Percentiles rank a stretch among this genome's conserved stretches.
Conservation (phyloP, 1,140 invertebrate species). For the Chymomyza costata region DNA sequence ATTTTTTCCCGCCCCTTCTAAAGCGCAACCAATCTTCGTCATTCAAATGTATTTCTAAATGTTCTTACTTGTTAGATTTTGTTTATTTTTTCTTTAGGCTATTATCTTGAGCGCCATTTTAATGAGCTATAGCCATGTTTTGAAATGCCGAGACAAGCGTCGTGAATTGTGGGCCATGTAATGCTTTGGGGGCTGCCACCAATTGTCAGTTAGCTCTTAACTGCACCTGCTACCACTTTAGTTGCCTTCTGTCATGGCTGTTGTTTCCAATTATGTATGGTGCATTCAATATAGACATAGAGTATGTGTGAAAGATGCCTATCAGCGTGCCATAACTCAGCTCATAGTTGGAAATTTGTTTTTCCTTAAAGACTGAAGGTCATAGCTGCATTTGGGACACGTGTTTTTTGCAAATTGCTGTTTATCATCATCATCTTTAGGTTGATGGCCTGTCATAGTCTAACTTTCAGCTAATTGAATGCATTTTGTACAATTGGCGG, state of each 20-base stretch:
- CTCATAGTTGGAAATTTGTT: constrained; percentile 9
- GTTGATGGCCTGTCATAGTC: no score
- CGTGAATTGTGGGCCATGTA: no score
- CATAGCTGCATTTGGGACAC: no score
- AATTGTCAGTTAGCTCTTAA: constrained; percentile 35
- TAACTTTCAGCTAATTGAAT: constrained; percentile 63
- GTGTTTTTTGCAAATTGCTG: no score
- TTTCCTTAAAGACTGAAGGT: constrained; percentile 11
- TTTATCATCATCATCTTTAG: no score
- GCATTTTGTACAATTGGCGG: constrained; percentile 31
- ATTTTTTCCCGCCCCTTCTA: no score
- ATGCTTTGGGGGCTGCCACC: constrained; percentile 33
- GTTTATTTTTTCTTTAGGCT: constrained; percentile 21
- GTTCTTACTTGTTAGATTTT: constrained; percentile 29
- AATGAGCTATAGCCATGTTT: no score
- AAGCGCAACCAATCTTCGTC: no score
- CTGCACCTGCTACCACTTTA: constrained; percentile 8
- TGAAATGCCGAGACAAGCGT: no score
- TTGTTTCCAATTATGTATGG: constrained; percentile 18
- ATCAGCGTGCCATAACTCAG: constrained; percentile 34
- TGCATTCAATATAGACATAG: no score
- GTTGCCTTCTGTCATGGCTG: not conserved
- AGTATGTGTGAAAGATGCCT: constrained; percentile 36
- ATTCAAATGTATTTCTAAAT: no score
- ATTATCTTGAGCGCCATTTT: constrained; percentile 12